Evolutionary conservation across 92 coral and sea anemone genomes (phyloP).

Genomic region (Zoanthus solanderi): DNA sequence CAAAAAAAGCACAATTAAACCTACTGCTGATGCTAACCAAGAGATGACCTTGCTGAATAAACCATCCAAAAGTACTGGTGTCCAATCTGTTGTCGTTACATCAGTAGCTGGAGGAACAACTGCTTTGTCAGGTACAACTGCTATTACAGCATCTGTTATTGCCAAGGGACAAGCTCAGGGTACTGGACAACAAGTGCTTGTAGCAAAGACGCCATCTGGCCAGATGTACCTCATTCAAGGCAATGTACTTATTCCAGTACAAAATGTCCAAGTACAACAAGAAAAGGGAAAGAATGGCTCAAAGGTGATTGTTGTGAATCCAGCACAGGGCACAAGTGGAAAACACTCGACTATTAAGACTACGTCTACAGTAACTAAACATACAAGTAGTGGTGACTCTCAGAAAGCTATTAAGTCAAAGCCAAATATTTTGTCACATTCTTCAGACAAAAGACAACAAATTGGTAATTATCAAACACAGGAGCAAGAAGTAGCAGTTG

Average conservation of each 20-base stretch:
- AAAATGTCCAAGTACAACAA: constrained; percentile 72
- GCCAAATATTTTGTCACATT: constrained; percentile 33
- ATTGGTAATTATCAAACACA: constrained; percentile 15
- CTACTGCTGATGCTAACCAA: not conserved
- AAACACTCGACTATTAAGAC: constrained; percentile 1
- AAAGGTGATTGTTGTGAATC: constrained; percentile 64
- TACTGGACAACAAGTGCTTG: constrained; percentile 85
- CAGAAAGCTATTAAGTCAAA: constrained; percentile 12
- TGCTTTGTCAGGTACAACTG: constrained; percentile 57
- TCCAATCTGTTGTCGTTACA: constrained; percentile 43
- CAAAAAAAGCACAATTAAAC: not conserved
- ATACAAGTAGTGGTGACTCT: constrained; percentile 20
- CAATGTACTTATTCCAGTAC: constrained; percentile 86
- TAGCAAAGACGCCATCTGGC: constrained; percentile 86
- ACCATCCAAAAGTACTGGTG: not conserved
- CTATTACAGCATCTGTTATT: constrained; percentile 88
- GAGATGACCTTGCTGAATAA: constrained; percentile 2
- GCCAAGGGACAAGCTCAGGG: constrained; percentile 90
- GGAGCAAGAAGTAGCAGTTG: not conserved
- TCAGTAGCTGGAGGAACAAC: constrained; percentile 46
- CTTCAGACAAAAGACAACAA: constrained; percentile 30
- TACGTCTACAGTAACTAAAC: constrained; percentile 39
- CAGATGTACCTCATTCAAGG: constrained; percentile 94
- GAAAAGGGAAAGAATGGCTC: constrained; percentile 70
- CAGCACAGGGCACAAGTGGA: constrained; percentile 33